phyloP scores from a whole-genome alignment of 2,888 invertebrate species.

The Drosophila atroscutellata region DNA sequence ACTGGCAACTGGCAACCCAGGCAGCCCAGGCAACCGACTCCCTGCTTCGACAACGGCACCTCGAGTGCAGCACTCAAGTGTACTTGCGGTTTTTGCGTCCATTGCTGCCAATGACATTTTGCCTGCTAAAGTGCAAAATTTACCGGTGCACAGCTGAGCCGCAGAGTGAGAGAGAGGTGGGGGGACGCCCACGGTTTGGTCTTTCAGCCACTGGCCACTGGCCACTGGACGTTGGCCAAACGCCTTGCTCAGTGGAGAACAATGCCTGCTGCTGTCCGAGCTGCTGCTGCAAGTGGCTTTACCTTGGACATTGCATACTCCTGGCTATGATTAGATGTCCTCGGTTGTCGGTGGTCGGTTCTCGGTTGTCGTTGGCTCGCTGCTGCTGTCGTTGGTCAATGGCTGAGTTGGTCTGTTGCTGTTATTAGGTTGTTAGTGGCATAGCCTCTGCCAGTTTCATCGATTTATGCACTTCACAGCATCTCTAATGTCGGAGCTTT shows the following conservation, averaged over 20 bases:
- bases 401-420: conserved; percentile 60
- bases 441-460: conserved; percentile 78
- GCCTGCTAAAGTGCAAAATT: conserved; percentile 84
- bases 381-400: conserved; percentile 20
- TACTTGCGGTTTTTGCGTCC: conserved; percentile 82
- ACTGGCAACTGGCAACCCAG: conserved; percentile 11
- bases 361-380: conserved; percentile 5
- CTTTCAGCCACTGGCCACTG: conserved; percentile 19
- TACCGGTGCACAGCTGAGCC: conserved; percentile 68
- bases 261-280: conserved; percentile 65
- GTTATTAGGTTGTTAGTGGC: conserved; percentile 82
- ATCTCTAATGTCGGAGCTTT: conserved; percentile 69
- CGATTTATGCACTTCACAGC: conserved; percentile 81
- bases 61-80: conserved; percentile 82
- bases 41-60: conserved; percentile 72
- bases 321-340: conserved; percentile 74
- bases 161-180: conserved; percentile 18
- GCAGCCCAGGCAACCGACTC: background rate
- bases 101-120: conserved; percentile 83
- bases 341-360: conserved; percentile 52
- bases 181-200: conserved; percentile 42
- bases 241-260: conserved; percentile 70
- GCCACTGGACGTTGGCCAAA: conserved; percentile 26
- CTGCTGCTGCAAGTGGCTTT: conserved; percentile 78
- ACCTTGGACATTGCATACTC: conserved; percentile 68